Conservation (phyloP, 2,797 vertebrate species). For the Rousettus madagascariensis region DNA sequence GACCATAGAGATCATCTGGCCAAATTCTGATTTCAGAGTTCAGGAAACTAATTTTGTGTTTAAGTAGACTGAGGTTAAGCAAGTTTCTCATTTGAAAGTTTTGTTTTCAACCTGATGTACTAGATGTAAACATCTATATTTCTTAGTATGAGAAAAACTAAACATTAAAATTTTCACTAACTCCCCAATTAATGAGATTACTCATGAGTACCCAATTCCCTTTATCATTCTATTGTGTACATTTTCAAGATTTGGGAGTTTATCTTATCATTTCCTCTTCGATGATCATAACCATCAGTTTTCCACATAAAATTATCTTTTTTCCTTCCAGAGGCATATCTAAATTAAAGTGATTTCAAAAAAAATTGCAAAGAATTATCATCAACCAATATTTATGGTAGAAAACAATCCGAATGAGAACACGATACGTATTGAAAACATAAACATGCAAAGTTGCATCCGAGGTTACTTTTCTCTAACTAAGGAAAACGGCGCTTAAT, state of each 20-base stretch:
- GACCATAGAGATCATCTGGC: not conserved
- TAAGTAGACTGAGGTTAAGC: not conserved
- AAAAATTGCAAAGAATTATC: not conserved
- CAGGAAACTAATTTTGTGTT: not conserved
- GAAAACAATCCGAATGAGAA: not conserved
- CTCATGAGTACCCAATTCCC: not conserved
- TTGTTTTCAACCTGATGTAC: not conserved
- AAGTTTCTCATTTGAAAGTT: not conserved
- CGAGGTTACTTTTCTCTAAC: not conserved
- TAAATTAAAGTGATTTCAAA: not conserved
- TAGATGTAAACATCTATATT: not conserved
- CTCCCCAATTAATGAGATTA: not conserved
- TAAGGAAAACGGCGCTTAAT: not conserved
- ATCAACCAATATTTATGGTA: not conserved
- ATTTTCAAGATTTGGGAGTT: not conserved
- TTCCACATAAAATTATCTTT: not conserved
- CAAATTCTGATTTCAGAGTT: not conserved
- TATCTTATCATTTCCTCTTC: not conserved
- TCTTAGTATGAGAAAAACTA: not conserved
- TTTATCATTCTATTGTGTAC: not conserved
- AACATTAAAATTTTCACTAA: not conserved
- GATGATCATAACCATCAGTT: not conserved
- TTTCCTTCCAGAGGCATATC: not conserved
- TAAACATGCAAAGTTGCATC: not conserved
- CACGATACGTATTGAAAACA: not conserved